phyloP scores from a whole-genome alignment of 2,797 vertebrate genomes.

The Characodon lateralis region DNA sequence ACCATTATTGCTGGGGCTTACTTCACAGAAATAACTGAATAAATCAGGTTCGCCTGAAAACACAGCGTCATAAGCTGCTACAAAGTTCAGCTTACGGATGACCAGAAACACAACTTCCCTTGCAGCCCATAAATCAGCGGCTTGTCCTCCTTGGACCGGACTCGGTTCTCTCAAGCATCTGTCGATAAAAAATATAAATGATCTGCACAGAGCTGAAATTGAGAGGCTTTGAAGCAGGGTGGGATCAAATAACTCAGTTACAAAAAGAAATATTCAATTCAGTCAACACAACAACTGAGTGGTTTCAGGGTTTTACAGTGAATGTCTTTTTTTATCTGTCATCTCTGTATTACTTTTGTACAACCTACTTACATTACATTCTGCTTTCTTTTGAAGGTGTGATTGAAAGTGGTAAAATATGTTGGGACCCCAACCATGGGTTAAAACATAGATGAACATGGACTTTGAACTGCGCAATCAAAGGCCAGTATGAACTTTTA shows the following conservation, averaged over 20 bases:
- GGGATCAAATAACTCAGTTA: neutral
- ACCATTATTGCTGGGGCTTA: conserved; percentile 42
- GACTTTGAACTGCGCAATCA: no score
- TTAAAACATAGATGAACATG: no score
- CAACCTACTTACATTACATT: neutral
- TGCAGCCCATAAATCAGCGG: neutral
- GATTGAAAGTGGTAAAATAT: neutral
- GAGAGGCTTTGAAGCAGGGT: conserved; percentile 1
- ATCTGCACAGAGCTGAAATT: conserved; percentile 34
- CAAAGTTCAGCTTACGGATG: conserved; percentile 29
- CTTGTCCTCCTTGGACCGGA: conserved; percentile 16
- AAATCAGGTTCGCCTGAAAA: conserved; percentile 69
- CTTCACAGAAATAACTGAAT: conserved; percentile 63
- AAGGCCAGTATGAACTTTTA: no score
- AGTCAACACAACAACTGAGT: no score
- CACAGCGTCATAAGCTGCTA: conserved; percentile 4
- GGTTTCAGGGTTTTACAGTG: no score
- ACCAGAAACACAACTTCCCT: conserved; percentile 27
- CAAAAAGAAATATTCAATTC: neutral
- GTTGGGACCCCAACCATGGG: no score
- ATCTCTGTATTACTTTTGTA: neutral
- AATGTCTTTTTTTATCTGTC: neutral
- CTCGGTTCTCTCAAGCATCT: conserved; percentile 39
- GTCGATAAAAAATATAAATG: conserved; percentile 36
- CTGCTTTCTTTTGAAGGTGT: neutral